phyloP scores from a whole-genome alignment of 2,113 vertebrate species.

The Serinus canaria region DNA sequence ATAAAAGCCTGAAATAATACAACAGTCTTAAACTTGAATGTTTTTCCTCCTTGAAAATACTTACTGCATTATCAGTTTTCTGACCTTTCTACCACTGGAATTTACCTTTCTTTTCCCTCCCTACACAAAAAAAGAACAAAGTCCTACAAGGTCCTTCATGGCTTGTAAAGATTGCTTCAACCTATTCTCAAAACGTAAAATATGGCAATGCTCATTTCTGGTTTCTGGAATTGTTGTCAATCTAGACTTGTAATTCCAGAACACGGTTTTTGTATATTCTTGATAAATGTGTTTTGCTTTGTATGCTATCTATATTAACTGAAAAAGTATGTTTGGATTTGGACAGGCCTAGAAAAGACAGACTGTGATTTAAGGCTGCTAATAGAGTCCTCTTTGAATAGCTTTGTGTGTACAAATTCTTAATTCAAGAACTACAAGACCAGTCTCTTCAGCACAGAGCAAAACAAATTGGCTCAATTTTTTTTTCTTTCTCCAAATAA shows the following conservation, averaged over 20 bases:
- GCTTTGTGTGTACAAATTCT: background rate
- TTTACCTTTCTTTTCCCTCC: background rate
- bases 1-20: background rate
- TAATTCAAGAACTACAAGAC: background rate
- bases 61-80: background rate
- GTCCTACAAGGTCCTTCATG: background rate
- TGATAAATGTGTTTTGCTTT: background rate
- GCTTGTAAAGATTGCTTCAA: background rate
- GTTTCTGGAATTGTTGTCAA: background rate
- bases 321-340: background rate
- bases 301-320: background rate
- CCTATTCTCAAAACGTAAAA: background rate
- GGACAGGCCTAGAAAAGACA: background rate
- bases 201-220: background rate
- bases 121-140: too few species aligned
- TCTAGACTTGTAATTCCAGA: background rate
- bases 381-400: background rate
- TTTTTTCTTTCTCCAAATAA: background rate
- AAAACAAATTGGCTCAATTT: background rate
- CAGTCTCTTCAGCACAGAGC: background rate
- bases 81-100: background rate
- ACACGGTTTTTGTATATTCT: background rate
- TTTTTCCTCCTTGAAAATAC: background rate
- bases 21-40: background rate
- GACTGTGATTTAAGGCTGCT: background rate